Percentiles rank a stretch among this genome's conserved stretches.
Evolutionary conservation across 2,797 vertebrate genomes (phyloP).

Genomic region (Mycteria americana): DNA sequence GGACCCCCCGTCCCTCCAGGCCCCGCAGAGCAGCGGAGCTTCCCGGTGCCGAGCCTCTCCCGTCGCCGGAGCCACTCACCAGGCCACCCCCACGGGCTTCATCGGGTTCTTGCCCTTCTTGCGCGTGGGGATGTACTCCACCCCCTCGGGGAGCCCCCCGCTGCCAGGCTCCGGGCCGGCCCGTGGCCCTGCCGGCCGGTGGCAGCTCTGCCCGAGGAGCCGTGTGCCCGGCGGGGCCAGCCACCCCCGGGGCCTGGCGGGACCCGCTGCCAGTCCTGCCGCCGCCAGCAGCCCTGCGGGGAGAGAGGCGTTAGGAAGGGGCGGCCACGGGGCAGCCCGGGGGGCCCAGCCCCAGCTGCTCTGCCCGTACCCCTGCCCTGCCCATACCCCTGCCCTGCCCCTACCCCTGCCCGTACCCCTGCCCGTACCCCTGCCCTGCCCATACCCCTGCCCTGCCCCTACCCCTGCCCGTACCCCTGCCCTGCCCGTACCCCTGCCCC

Average conservation of each 20-base stretch:
- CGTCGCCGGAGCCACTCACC: constrained; percentile 71
- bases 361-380: accelerated
- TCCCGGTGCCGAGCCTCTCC: not conserved
- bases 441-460: too few species aligned
- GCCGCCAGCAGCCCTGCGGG: not conserved
- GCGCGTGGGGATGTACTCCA: constrained; percentile 83
- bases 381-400: too few species aligned
- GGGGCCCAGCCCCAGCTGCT: not conserved
- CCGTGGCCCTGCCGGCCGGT: not conserved
- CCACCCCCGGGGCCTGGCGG: not conserved
- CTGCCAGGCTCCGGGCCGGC: constrained; percentile 14
- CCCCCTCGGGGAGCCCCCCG: constrained; percentile 26
- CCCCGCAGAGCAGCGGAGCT: accelerated
- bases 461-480: too few species aligned
- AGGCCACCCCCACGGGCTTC: constrained; percentile 87
- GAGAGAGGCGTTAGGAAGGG: not conserved
- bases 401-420: too few species aligned
- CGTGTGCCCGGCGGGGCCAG: accelerated
- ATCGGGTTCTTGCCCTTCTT: constrained; percentile 90
- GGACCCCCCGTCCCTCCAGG: accelerated
- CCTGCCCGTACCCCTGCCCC: too few species aligned
- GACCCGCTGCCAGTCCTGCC: not conserved
- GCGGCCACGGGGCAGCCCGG: not conserved
- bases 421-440: accelerated
- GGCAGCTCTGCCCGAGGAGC: constrained; percentile 38